Conservation (phyloP, 2,888 invertebrate species). For the Calameuta idolon region DNA sequence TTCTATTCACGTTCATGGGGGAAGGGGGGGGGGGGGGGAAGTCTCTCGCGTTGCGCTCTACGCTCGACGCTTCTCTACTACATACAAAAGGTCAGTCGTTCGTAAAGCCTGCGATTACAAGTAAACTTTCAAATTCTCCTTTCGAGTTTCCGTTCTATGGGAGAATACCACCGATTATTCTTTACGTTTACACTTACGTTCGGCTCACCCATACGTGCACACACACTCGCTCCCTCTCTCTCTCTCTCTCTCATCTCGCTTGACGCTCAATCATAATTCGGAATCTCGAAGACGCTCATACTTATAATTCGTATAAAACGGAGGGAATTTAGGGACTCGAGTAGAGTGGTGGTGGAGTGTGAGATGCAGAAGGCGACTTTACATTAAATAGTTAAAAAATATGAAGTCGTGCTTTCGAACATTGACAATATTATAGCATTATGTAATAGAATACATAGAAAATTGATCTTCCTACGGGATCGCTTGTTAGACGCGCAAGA, state of each 20-base stretch:
- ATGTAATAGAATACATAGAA: constrained; percentile 5
- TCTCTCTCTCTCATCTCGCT: background rate
- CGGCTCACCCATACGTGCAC: constrained; percentile 16
- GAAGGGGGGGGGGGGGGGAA: too few relatives aligned
- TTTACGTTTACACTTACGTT: constrained; percentile 21
- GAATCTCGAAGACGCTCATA: constrained; percentile 58
- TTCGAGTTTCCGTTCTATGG: too few relatives aligned
- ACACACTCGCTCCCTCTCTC: background rate
- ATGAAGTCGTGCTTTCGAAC: constrained; percentile 26
- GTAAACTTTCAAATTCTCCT: constrained; percentile 8
- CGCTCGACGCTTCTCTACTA: background rate
- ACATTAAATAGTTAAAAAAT: constrained; percentile 24
- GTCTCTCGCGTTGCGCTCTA: background rate
- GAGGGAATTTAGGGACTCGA: background rate
- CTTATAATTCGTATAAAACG: constrained; percentile 2
- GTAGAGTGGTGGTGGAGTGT: too few relatives aligned
- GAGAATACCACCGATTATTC: background rate
- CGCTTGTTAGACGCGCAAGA: background rate
- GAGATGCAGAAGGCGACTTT: background rate
- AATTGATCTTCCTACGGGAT: background rate
- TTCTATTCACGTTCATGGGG: background rate
- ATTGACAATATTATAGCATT: constrained; percentile 7
- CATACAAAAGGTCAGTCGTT: background rate
- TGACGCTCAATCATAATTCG: constrained; percentile 12
- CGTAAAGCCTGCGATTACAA: background rate